These are phyloP conservation scores for Sitobion miscanthi DNA, from an alignment of 1,140 invertebrate genomes.

Conservation along the genomic window DNA sequence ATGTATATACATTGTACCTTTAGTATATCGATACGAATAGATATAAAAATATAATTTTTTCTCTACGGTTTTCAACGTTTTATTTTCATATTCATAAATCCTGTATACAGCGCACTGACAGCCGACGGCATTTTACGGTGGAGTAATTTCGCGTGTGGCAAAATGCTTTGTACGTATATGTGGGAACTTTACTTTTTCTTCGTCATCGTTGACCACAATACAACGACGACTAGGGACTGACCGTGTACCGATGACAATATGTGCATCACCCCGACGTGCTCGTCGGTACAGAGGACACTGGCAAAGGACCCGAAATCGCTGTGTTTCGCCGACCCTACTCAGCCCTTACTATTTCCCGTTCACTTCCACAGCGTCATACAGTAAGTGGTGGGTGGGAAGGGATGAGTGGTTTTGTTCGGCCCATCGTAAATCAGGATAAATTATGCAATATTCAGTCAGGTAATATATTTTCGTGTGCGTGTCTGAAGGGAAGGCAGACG, in stretches of 20 bases:
- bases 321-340: neutral
- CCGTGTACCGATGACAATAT: neutral
- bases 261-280: neutral
- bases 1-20: no score
- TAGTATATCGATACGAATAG: neutral
- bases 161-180: neutral
- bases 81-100: neutral
- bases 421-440: constrained; percentile 35
- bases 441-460: constrained; percentile 28
- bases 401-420: neutral
- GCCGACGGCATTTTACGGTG: neutral
- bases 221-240: neutral
- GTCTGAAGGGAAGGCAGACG: neutral
- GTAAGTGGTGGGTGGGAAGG: neutral
- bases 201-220: neutral
- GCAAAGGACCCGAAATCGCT: neutral
- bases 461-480: neutral
- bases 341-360: neutral
- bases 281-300: neutral
- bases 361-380: neutral
- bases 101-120: neutral
- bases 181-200: neutral
- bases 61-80: neutral
- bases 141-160: neutral
- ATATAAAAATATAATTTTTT: neutral